Evolutionary conservation across 2,888 invertebrate species (phyloP).

Genomic region (Dynastes maya): DNA sequence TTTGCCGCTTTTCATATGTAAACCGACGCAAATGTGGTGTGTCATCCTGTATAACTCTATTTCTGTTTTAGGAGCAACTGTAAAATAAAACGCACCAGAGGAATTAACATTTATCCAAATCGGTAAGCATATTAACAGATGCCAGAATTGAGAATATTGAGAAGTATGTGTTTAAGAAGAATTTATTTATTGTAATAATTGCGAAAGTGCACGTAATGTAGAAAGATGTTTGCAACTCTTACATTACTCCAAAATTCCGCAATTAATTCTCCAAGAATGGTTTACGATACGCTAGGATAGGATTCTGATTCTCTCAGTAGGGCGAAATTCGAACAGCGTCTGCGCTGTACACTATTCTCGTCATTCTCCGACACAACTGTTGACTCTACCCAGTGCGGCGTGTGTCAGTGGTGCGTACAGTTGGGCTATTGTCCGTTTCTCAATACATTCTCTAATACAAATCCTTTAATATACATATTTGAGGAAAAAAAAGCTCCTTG

Average conservation of each 20-base stretch:
- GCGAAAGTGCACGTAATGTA: not conserved
- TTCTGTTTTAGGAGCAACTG: too few relatives aligned
- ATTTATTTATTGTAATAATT: not conserved
- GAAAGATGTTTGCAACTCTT: not conserved
- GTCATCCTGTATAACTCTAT: too few relatives aligned
- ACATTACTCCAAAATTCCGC: slow-evolving; percentile 12
- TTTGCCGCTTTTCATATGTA: too few relatives aligned
- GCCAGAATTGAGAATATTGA: too few relatives aligned
- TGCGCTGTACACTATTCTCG: slow-evolving; percentile 22
- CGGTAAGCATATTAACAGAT: too few relatives aligned
- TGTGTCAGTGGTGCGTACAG: slow-evolving; percentile 64
- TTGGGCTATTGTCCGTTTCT: slow-evolving; percentile 56
- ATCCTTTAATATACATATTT: slow-evolving; percentile 18
- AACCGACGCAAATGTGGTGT: too few relatives aligned
- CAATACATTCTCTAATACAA: slow-evolving; percentile 35
- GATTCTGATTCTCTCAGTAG: slow-evolving; percentile 39
- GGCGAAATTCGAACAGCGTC: slow-evolving; percentile 33
- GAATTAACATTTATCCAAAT: too few relatives aligned
- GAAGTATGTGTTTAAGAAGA: too few relatives aligned
- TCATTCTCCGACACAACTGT: slow-evolving; percentile 57
- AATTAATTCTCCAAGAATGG: slow-evolving; percentile 27
- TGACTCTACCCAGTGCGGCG: slow-evolving; percentile 65
- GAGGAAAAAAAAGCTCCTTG: slow-evolving; percentile 23
- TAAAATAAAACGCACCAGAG: too few relatives aligned
- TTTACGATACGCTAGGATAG: slow-evolving; percentile 14